Base-by-base conservation (phyloP, 92 coral and sea anemone genomes). In the Zoanthus sansibaricus region DNA sequence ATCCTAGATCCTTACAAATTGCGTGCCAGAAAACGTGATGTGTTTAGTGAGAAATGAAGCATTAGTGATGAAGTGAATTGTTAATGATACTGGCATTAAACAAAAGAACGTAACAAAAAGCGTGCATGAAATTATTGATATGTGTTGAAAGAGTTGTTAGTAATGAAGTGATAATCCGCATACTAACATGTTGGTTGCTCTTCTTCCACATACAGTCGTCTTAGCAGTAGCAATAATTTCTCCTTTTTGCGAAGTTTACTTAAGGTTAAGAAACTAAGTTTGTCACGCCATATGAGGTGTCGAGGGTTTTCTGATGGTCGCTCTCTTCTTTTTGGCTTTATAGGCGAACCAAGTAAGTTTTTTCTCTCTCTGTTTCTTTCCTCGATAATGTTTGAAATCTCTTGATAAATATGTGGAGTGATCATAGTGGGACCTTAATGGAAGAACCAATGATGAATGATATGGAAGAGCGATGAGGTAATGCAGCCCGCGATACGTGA, bases 131-230 rank as follows among this genome's bases (percentile, higher is more conserved):
- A 48, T 48, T 5, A 49, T 49, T 49, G 7, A 1, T 49, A 49
- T 11, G 55, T 49, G 55, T 7, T 11, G 55, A 49, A 49, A 49
- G 9, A 62, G 16, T 15, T 13, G 69, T 69, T 69, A 69, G 74
- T 14, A 9, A 69, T 69, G 74, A 69, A 69, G 46, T 44, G 54
- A 18, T 33, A n/a, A 67, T 59, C 70, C 7, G 42, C 59, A 17
- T 78, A 78, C 83, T 78, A 78, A 78, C 83, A 78, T 9, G 10
- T 30, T 18, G 75, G 62, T 12, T 44, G 12, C 6, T 80, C 85
- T 13, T n/a, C 70, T 8, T 80, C 85, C 74, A 80, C 85, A 61
- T 80, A 64, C 13, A 80, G 45, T 30, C 73, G 85, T 17, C 85
- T 74, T 30, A 80, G 20, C 1, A 80, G 75, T 47, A 80, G 9